Base-by-base conservation (phyloP, 92 coral and sea anemone species). In the Ricordea florida region DNA sequence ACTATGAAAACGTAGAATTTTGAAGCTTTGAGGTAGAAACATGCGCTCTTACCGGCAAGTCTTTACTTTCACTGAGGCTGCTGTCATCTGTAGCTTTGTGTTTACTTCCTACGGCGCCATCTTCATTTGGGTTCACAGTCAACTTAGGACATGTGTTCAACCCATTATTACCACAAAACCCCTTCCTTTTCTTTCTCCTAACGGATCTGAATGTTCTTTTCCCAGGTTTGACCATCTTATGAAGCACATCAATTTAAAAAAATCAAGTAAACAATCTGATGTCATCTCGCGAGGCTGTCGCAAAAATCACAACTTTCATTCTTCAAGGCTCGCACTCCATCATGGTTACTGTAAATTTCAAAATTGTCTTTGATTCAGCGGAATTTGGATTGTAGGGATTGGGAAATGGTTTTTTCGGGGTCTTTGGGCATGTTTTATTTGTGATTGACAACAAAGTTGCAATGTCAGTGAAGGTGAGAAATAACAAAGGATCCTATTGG, bases 1-100 rank as follows among this genome's bases (percentile, higher is more conserved):
- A 52, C 50, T 57, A 56, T 27, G 58, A 57, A 71, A 86, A 86
- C 57, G 84, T 67, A 47, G 66, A 69, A 78, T 86, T 81, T 38
- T 50, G 68, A 57, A 86, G 59, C 51, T 86, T 86, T 50, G 75
- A 33, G 51, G 84, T 62, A 22, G 66, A 68, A 59, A 66, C 65
- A 41, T 79, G 58, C 17, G 35, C 55, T 49, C 47, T 32, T 31
- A 38, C 62, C 2, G 33, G 75, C 43, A 59, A 37, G n/a, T 59
- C 66, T 59, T 59, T 21, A 15, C 24, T 32, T 33, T 59, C 66
- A 25, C 60, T 52, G 60, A 27, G 35, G 30, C 34, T 25, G 22
- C 29, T 33, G 4, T 59, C 24, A 36, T 15, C 58, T 2, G 18
- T 13, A 13, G 28, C 66, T 37, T 23, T 59, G 44, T 5, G 43